Evolutionary conservation across 2,113 vertebrate species (phyloP).

Genomic region (Marmota flaviventris): DNA sequence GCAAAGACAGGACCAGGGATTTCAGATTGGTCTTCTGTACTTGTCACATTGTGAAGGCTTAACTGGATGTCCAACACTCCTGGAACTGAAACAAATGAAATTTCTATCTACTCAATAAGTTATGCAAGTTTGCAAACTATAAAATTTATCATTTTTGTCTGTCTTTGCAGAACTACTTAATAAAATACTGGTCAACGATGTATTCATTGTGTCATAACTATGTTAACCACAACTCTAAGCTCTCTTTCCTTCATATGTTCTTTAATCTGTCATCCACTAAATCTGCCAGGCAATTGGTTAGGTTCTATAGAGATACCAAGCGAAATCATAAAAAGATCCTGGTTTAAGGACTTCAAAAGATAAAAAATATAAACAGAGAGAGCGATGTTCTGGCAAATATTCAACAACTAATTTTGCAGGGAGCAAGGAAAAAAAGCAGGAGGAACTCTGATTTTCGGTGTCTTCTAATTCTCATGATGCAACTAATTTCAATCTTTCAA

Average conservation of each 20-base stretch:
- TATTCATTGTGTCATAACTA: background rate
- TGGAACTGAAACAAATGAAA: background rate
- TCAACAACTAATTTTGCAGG: background rate
- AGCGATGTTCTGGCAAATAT: background rate
- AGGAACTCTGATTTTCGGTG: background rate
- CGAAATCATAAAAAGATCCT: background rate
- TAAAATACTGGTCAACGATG: background rate
- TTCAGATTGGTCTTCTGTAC: background rate
- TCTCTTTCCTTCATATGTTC: background rate
- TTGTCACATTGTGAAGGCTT: background rate
- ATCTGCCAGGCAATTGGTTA: background rate
- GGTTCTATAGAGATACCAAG: background rate
- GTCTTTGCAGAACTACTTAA: background rate
- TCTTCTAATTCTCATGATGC: background rate
- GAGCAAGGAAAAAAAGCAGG: rapidly evolving
- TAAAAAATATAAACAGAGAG: background rate
- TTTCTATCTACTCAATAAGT: background rate
- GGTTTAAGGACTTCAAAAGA: constrained; percentile 6
- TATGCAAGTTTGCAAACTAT: background rate
- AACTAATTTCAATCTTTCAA: background rate
- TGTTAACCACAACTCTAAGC: background rate
- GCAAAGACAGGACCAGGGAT: background rate
- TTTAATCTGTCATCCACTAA: background rate
- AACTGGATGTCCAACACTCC: background rate
- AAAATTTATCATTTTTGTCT: background rate